Evolutionary conservation across 2,113 vertebrate species (phyloP).

Genomic region (Gymnarchus niloticus): DNA sequence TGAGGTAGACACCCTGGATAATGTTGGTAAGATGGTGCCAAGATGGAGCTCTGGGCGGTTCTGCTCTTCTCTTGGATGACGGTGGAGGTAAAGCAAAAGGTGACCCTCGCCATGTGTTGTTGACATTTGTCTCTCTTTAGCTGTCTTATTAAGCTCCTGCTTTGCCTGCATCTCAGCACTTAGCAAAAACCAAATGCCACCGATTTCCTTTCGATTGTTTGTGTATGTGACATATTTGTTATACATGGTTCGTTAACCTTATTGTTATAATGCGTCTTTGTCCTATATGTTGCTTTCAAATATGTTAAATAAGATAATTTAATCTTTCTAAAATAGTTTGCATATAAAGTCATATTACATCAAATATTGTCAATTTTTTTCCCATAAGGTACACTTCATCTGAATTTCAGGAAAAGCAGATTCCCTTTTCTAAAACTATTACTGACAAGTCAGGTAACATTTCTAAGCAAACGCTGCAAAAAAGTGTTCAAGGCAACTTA

Average conservation of each 20-base stretch:
- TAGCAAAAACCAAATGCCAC: neutral
- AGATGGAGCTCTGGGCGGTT: neutral
- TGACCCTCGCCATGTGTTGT: neutral
- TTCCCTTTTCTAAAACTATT: neutral
- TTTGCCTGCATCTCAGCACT: neutral
- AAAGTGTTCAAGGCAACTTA: neutral
- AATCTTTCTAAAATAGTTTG: slow-evolving; percentile 45
- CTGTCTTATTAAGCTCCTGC: neutral
- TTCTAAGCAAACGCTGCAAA: no score
- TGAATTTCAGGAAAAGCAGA: slow-evolving; percentile 28
- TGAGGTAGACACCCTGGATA: no score
- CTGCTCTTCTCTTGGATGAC: neutral
- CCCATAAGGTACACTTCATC: neutral
- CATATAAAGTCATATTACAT: slow-evolving; percentile 24
- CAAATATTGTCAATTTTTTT: slow-evolving; percentile 41
- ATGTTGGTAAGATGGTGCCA: no score
- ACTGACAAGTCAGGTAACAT: neutral
- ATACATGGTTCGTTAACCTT: neutral
- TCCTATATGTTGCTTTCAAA: neutral
- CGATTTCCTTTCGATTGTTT: neutral
- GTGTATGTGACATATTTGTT: neutral
- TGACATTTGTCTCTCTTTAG: neutral
- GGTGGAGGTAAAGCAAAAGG: neutral
- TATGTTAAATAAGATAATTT: slow-evolving; percentile 20
- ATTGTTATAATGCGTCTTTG: neutral